Evolutionary conservation across 2,113 vertebrate genomes (phyloP).

Genomic region (Indicator indicator): DNA sequence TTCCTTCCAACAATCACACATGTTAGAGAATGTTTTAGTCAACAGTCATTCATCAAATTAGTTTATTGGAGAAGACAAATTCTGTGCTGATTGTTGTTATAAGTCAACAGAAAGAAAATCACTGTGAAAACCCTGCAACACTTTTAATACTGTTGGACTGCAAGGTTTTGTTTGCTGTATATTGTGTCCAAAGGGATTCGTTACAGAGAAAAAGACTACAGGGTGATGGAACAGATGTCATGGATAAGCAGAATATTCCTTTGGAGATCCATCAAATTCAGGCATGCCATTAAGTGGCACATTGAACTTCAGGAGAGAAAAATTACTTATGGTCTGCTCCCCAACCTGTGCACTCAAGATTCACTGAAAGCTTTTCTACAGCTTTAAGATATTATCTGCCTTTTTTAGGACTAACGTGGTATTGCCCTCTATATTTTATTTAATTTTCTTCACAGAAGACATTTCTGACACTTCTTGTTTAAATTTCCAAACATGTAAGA

Average conservation of each 20-base stretch:
- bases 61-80: neutral
- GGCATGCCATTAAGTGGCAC: neutral
- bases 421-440: neutral
- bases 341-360: neutral
- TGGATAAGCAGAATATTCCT: neutral
- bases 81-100: neutral
- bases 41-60: neutral
- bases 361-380: neutral
- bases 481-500: neutral
- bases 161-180: neutral
- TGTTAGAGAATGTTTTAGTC: neutral
- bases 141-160: neutral
- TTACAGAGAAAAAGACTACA: neutral
- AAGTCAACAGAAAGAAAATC: neutral
- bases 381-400: neutral
- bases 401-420: neutral
- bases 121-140: neutral
- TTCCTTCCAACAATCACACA: neutral
- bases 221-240: neutral
- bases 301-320: neutral
- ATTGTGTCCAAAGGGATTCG: neutral
- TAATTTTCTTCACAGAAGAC: neutral
- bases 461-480: neutral
- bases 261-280: neutral
- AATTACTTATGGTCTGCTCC: neutral